These are phyloP conservation scores for Trachops cirrhosus DNA, from an alignment of 2,797 vertebrate genomes.

Conservation along the genomic window DNA sequence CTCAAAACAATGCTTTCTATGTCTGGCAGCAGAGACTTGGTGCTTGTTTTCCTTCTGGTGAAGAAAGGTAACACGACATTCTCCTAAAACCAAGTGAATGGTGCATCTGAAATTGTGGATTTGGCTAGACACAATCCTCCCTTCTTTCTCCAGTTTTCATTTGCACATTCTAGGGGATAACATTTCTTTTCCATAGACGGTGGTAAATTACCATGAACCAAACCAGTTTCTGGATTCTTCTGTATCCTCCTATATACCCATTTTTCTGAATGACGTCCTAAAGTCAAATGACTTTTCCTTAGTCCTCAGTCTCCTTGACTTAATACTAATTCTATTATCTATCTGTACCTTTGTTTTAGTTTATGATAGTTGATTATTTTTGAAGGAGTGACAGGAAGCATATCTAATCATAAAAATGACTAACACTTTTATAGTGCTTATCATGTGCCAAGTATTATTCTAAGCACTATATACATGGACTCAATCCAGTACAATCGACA, in stretches of 20 bases:
- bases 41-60: constrained; percentile 55
- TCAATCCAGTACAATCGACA: not conserved
- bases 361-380: not conserved
- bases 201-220: not conserved
- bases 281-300: not conserved
- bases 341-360: not conserved
- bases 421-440: not conserved
- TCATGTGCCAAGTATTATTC: not conserved
- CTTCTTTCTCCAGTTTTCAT: not conserved
- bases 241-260: not conserved
- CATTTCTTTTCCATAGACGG: constrained; percentile 6
- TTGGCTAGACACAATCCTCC: not conserved
- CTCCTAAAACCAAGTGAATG: constrained; percentile 24
- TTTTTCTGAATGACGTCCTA: not conserved
- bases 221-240: not conserved
- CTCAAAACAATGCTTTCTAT: constrained; percentile 61
- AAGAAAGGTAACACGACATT: constrained; percentile 58
- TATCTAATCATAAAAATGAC: not conserved
- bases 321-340: not conserved
- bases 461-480: not conserved
- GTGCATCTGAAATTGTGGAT: constrained; percentile 49
- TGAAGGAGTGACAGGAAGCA: not conserved
- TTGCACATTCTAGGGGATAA: not conserved
- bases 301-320: not conserved
- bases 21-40: constrained; percentile 56